Conservation (phyloP, 2,113 vertebrate genomes). For the Zosterops borbonicus region DNA sequence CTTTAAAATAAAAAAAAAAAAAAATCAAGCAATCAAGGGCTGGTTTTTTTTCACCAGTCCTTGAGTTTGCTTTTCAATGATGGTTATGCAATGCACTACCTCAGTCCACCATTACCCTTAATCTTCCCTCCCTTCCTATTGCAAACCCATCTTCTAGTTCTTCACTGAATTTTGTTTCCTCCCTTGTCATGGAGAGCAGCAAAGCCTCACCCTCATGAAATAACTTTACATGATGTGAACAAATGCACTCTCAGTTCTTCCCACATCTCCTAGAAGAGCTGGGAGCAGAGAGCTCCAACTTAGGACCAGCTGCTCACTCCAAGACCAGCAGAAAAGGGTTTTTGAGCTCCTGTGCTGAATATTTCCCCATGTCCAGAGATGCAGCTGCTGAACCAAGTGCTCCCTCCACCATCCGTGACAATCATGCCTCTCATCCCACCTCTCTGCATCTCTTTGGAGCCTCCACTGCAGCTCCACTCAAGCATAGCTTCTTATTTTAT, state of each 20-base stretch:
- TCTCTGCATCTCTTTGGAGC: not conserved
- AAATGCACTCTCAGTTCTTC: not conserved
- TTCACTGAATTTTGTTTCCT: not conserved
- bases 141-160: accelerated
- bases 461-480: not conserved
- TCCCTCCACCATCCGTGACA: not conserved
- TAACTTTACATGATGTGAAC: not conserved
- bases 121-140: not conserved
- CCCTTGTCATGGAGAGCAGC: accelerated
- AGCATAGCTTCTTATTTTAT: not conserved
- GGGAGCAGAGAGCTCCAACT: not conserved
- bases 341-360: not conserved
- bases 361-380: not conserved
- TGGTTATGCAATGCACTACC: not conserved
- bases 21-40: not conserved
- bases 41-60: not conserved
- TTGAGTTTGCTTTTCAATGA: not conserved
- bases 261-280: not conserved
- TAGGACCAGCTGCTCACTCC: accelerated
- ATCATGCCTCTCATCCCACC: accelerated
- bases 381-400: not conserved
- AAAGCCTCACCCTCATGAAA: not conserved
- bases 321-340: not conserved
- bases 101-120: not conserved
- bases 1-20: not conserved